Base-by-base conservation (phyloP, 2,797 vertebrate species). In the Sarcoramphus papa region DNA sequence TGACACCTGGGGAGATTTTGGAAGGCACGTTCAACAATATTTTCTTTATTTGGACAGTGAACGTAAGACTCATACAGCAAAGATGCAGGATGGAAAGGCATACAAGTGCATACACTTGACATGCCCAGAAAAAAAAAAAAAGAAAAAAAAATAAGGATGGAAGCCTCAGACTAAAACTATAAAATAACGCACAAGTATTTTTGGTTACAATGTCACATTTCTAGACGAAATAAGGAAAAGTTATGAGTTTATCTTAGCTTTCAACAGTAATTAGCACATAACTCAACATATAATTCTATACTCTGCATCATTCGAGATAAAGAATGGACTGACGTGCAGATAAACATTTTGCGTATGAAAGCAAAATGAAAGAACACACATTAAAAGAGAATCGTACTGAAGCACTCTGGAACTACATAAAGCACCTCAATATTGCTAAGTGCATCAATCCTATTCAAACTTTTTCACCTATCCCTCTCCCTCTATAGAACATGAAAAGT, bases 31-130 rank as follows among this genome's bases (percentile, higher is more conserved):
- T 45, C 47, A 25, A 24, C 22, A 70, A 6, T 14, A 68, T 68
- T 89, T 63, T 54, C 54, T 53, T 63, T 50, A 6, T 60, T 67
- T 76, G 76, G 37, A 64, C 47, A 73, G 30, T 8, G 64, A 53
- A 50, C 0, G 0, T 21, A 43, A 45, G 23, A 31, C 4, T n/a
- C 18, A 0, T 7, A 22, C 20, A 76, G 43, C 30, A 70, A 90
- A 93, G 63, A 64, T 5, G 17, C 23, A 15, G 40, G 16, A 47
- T 35, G 7, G 67, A 67, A 91, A 76, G 13, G 4, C 6, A 41
- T 22, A 54, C 12, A 56, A 81, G 15, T 21, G 24, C 22, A 33
- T 18, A 51, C 9, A 15, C 14, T 63, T 51, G n/a, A 62, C 15
- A 40, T 5, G 10, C 6, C 6, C 43, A 30, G 5, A 9, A 25